Percentiles rank a stretch among this genome's conserved stretches.
These are phyloP conservation scores for Heterocephalus glaber DNA, from an alignment of 2,113 vertebrate species.

Conservation along the genomic window DNA sequence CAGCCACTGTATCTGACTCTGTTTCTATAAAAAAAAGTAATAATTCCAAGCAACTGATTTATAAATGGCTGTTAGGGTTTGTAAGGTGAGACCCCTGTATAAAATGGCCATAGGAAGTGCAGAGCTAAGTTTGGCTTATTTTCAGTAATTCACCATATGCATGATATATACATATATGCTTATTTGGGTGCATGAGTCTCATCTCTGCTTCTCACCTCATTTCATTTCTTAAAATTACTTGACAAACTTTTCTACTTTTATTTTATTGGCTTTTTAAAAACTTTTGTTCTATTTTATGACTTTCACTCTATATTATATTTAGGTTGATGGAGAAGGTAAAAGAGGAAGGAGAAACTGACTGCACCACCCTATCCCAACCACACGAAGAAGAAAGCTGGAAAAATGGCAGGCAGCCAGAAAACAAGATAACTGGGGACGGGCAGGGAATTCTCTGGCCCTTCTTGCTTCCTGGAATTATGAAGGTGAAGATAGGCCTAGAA, in stretches of 20 bases:
- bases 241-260: not conserved
- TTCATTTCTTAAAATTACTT: not conserved
- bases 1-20: not conserved
- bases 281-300: not conserved
- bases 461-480: not conserved
- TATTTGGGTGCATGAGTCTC: not conserved
- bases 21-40: not conserved
- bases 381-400: not conserved
- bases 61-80: not conserved
- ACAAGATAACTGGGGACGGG: not conserved
- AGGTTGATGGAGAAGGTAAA: not conserved
- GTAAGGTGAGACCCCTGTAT: not conserved
- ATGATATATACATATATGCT: not conserved
- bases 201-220: not conserved
- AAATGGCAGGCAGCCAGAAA: not conserved
- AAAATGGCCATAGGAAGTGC: not conserved
- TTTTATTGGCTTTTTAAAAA: not conserved
- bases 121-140: not conserved
- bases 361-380: not conserved
- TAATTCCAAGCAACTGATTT: conserved; percentile 26
- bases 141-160: not conserved
- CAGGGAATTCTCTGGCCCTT: not conserved
- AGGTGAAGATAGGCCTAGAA: not conserved
- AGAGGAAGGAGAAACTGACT: not conserved
- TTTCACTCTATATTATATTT: not conserved